Base-by-base conservation (phyloP, 2,797 vertebrate species). In the Pempheris klunzingeri region DNA sequence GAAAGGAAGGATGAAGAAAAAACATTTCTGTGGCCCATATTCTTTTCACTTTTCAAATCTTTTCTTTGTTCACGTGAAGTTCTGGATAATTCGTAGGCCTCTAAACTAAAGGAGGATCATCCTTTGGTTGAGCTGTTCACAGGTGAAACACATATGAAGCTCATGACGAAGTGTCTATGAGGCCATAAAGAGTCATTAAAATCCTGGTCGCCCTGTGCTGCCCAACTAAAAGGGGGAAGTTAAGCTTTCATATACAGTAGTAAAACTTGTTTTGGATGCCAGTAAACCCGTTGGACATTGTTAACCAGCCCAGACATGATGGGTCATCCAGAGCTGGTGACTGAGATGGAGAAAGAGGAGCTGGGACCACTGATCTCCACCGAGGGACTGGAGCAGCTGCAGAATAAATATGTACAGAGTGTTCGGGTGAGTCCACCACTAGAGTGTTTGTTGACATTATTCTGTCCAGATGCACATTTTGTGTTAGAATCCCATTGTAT, bases 251-350 rank as follows among this genome's bases (percentile, higher is more conserved):
- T 11, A 22, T 46, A 22, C 18, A 28, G 39, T 2, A 1, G 3
- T 7, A 12, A 47, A 17, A 39, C 34, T 53, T 44, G 7, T 63
- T 70, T 32, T 14, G 5, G 9, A 46, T 22, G 22, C 32, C 10
- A 20, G 0, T 71, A 12, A 24, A 43, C 10, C 55, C 47, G 14
- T 39, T 43, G 8, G 3, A 64, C 14, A 49, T 11, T n/a, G n/a
- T 44, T 22, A 39, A 47, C 1, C 88, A 99, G 98, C 87, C 87
- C 95, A 17, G 96, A 98, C 68, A 97, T 99, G 98, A 98, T 99
- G 96, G 95, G 95, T 72, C 94, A 96, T 39, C 94, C 96, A 5
- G 96, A 96, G 80, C 92, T 99, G 74, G 91, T 94, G 68, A 83
- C 94, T n/a, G 96, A 97, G 88, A 91, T 96, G 74, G 92, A 97